Conservation (phyloP, 2,113 vertebrate genomes). For the Thermophis baileyi region DNA sequence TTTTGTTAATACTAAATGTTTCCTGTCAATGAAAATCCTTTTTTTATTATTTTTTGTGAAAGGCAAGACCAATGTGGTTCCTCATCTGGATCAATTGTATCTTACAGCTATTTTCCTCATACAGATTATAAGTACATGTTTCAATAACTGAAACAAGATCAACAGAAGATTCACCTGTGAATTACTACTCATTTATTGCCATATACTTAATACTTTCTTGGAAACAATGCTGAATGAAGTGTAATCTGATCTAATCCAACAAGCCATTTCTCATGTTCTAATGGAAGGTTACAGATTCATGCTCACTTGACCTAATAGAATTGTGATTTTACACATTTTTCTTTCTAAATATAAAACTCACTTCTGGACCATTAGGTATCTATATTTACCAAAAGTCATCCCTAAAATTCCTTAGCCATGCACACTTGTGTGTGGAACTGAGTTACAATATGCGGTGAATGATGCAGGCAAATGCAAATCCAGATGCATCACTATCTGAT, state of each 20-base stretch:
- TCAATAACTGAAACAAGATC: not conserved
- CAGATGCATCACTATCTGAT: not conserved
- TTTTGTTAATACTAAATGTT: not conserved
- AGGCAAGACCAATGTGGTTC: not conserved
- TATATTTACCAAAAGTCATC: not conserved
- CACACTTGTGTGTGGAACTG: not conserved
- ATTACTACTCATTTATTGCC: too few relatives aligned
- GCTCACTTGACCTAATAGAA: not conserved
- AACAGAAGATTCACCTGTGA: not conserved
- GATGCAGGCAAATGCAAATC: not conserved
- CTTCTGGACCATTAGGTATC: not conserved
- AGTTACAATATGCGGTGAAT: not conserved
- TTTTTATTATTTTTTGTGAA: not conserved
- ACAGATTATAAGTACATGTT: not conserved
- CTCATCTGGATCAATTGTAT: not conserved
- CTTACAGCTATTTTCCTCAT: not conserved
- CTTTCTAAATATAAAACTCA: not conserved
- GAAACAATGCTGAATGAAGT: not conserved
- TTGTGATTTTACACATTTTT: not conserved
- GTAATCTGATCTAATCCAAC: not conserved
- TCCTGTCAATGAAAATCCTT: not conserved
- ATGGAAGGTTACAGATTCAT: not conserved
- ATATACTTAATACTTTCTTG: not conserved
- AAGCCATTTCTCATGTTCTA: not conserved
- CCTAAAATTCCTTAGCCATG: not conserved